phyloP scores from a whole-genome alignment of 1,140 invertebrate species.

The Drosophila sulfurigaster region DNA sequence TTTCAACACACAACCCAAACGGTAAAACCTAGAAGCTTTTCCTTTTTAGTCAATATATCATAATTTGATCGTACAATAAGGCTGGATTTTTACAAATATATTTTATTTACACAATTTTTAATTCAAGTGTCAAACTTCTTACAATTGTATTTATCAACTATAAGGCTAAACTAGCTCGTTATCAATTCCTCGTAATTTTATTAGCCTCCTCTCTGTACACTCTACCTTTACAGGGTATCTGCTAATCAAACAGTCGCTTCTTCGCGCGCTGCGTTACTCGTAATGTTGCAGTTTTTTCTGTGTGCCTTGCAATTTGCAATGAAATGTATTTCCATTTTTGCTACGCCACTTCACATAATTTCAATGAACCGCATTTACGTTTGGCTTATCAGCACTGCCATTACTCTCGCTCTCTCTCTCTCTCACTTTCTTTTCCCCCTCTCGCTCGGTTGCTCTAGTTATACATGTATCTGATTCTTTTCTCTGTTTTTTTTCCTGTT shows the following conservation, averaged over 20 bases:
- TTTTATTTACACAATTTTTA: no score
- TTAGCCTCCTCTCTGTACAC: no score
- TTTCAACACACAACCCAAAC: no score
- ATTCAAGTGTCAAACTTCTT: no score
- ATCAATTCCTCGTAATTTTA: no score
- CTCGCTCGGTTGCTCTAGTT: background rate
- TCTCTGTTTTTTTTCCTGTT: background rate
- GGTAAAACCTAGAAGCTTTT: no score
- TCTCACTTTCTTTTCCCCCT: conserved; percentile 7
- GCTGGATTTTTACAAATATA: no score
- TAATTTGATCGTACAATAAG: no score
- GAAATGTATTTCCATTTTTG: conserved; percentile 45
- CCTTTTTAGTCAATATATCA: no score
- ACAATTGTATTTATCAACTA: no score
- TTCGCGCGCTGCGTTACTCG: background rate
- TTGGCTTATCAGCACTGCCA: conserved; percentile 41
- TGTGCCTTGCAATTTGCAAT: conserved; percentile 44
- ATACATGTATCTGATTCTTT: conserved; percentile 17
- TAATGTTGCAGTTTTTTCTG: conserved; percentile 33
- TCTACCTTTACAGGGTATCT: background rate
- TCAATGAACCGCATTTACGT: conserved; percentile 78
- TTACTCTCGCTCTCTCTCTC: background rate
- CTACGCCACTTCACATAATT: conserved; percentile 67
- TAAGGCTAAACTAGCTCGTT: no score
- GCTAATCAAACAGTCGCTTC: no score